A percentile compares a stretch with the other conserved stretches of the same genome.
Conservation (phyloP, 2,113 vertebrate species). For the Chascanopsetta lugubris region DNA sequence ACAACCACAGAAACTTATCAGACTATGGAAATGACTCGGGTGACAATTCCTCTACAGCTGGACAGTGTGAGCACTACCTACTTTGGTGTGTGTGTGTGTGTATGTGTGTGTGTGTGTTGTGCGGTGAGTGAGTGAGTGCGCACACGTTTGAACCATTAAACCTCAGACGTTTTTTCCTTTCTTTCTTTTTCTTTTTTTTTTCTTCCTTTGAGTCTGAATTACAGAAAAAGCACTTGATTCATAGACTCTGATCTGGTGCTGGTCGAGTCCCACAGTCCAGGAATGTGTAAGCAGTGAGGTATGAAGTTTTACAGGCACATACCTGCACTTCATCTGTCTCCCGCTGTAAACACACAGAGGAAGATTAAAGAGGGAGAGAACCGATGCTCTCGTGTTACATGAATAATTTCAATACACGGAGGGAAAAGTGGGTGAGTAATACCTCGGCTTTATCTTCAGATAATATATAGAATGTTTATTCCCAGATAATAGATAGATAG, state of each 20-base stretch:
- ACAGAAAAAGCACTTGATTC: slow-evolving; percentile 64
- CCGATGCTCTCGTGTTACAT: slow-evolving; percentile 21
- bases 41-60: slow-evolving; percentile 31
- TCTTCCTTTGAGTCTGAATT: slow-evolving; percentile 67
- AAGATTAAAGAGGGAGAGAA: slow-evolving; percentile 20
- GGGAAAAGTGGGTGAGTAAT: background rate
- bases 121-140: background rate
- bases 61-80: slow-evolving; percentile 2
- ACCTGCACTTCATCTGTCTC: slow-evolving; percentile 40
- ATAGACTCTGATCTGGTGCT: slow-evolving; percentile 40
- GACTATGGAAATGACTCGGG: slow-evolving; percentile 38
- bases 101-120: slow-evolving; percentile 7
- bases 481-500: no score
- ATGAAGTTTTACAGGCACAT: slow-evolving; percentile 18
- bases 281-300: slow-evolving; percentile 35
- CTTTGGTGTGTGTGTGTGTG: slow-evolving; percentile 13
- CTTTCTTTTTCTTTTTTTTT: slow-evolving; percentile 36
- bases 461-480: no score
- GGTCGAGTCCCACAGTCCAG: slow-evolving; percentile 34
- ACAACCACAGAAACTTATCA: slow-evolving; percentile 28
- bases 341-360: slow-evolving; percentile 27
- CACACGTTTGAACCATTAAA: slow-evolving; percentile 56
- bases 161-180: slow-evolving; percentile 15
- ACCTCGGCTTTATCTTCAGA: background rate
- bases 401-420: background rate